Conservation (phyloP, 2,888 invertebrate species). For the Silvanus unidentatus region DNA sequence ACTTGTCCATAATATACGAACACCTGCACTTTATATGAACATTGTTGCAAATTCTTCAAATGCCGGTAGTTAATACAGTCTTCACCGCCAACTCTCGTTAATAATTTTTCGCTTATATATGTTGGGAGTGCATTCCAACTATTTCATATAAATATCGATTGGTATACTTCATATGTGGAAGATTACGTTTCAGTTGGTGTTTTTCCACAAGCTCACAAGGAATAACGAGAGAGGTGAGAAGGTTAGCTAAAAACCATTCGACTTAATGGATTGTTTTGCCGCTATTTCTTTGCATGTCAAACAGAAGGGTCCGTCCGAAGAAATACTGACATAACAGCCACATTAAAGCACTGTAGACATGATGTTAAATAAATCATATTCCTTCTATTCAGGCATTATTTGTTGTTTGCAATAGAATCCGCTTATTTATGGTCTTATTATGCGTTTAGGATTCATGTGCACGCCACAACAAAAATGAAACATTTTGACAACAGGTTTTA, state of each 20-base stretch:
- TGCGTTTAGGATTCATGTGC: too few relatives aligned
- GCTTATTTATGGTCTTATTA: too few relatives aligned
- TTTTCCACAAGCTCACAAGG: too few relatives aligned
- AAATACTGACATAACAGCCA: constrained; percentile 6
- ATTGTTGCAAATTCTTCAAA: constrained; percentile 35
- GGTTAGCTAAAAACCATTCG: constrained; percentile 7
- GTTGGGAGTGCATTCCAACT: constrained; percentile 10
- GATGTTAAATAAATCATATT: too few relatives aligned
- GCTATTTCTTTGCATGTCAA: constrained; percentile 7
- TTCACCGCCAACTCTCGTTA: constrained; percentile 31
- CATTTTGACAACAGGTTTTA: too few relatives aligned
- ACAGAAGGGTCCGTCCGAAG: constrained; percentile 6
- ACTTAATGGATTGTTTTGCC: constrained; percentile 6
- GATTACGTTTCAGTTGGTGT: too few relatives aligned
- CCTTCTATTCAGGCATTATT: too few relatives aligned
- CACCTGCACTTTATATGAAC: constrained; percentile 29
- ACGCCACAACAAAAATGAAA: too few relatives aligned
- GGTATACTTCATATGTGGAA: not conserved
- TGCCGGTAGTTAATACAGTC: constrained; percentile 38
- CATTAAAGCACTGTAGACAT: not conserved
- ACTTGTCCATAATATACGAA: constrained; percentile 13
- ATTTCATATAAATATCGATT: constrained; percentile 7
- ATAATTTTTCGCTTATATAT: constrained; percentile 12
- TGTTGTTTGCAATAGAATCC: too few relatives aligned
- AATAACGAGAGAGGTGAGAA: too few relatives aligned